Percentiles rank a stretch among this genome's conserved stretches.
These are phyloP conservation scores for Dasypus novemcinctus DNA, from an alignment of 2,113 vertebrate genomes.

Conservation along the genomic window DNA sequence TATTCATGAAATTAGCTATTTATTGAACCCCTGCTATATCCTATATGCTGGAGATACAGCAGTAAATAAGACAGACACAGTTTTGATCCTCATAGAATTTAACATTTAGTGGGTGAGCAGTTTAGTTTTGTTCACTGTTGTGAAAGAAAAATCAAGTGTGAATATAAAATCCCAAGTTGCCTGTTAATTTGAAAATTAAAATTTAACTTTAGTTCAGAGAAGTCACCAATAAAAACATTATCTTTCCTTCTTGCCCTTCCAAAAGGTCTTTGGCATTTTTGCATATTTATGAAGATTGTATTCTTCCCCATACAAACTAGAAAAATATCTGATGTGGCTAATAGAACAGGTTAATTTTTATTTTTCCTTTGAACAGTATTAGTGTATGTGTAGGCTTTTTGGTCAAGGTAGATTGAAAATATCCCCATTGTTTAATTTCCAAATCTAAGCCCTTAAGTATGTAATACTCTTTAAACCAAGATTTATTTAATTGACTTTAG, in stretches of 20 bases:
- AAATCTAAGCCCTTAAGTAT: conserved; percentile 18
- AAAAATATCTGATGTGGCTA: neutral
- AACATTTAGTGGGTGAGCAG: neutral
- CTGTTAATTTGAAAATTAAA: conserved; percentile 30
- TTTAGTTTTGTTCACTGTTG: conserved; percentile 27
- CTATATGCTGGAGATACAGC: neutral
- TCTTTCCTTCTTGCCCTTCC: neutral
- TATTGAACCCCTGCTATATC: neutral
- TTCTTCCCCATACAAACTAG: neutral
- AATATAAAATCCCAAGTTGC: conserved; percentile 6
- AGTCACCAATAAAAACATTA: neutral
- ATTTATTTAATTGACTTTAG: conserved; percentile 1
- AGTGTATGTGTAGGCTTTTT: neutral
- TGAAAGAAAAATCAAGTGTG: neutral
- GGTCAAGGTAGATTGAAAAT: neutral
- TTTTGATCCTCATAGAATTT: conserved; percentile 31
- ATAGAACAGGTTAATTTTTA: neutral
- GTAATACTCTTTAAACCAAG: conserved; percentile 18
- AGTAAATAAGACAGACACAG: neutral
- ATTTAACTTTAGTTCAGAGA: conserved; percentile 23
- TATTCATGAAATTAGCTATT: neutral
- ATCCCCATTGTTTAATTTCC: conserved; percentile 1
- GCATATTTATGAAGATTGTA: neutral
- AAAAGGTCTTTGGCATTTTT: conserved; percentile 21
- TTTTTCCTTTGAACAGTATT: neutral